Evolutionary conservation across 2,113 vertebrate species (phyloP), one percentile per base, ranked within the genome.

Genomic region (Ancistrus triradiatus): DNA sequence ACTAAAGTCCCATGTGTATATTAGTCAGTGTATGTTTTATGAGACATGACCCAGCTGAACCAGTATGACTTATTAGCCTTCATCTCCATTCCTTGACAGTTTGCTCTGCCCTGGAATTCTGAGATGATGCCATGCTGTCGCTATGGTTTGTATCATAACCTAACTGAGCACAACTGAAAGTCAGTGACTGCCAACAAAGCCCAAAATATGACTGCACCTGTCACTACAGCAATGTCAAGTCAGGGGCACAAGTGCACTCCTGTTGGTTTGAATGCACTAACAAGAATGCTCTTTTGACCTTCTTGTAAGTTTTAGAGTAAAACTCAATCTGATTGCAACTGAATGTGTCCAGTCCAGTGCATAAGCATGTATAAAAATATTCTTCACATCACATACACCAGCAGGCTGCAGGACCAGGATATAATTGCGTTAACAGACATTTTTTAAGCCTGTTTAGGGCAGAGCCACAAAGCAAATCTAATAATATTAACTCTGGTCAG

Each of bases 171-270:
- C 37, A 25, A 64, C 59, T 49, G 31, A 25, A 72, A 75, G 15
- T 37, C 69, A 51, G 25, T 28, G 27, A 55, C 66, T 69, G 63
- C 71, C 56, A 60, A 38, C 63, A 3, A 38, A 17, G 31, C 52
- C 17, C 63, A 35, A 81, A 79, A 78, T 21, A 78, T 56, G 66
- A 50, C 59, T 60, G 62, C 66, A 65, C 75, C 77, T 78, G 76
- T 79, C 72, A 57, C 62, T 28, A 63, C 24, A 50, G 47, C 46
- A 15, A 70, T 67, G 74, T 64, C 31, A 63, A 61, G 21, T 42
- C 6, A 55, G 59, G 57, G 53, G 69, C 70, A 77, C 70, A 43
- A 56, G 66, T 60, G 47, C 60, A 72, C 21, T 15, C 18, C 5
- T 31, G 50, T 35, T 50, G 15, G 33, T 18, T 48, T 35, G 40